phyloP scores from a whole-genome alignment of 2,797 vertebrate genomes.

The Triplophysa bombifrons region DNA sequence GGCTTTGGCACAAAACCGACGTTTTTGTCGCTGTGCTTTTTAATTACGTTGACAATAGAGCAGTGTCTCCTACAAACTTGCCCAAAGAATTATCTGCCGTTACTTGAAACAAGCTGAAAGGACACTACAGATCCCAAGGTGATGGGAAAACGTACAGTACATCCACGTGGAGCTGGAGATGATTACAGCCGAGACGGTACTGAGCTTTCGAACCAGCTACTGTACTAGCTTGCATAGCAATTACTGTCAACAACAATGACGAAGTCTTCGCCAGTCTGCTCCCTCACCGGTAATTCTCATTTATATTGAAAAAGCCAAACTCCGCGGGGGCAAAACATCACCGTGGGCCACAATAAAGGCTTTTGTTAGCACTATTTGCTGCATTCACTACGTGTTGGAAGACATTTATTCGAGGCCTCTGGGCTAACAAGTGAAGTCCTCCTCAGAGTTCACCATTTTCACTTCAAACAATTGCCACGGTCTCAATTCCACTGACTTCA shows the following conservation, averaged over 20 bases:
- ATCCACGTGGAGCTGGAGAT: conserved; percentile 37
- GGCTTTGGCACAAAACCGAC: neutral
- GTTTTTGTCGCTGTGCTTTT: neutral
- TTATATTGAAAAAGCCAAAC: conserved; percentile 29
- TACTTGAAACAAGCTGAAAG: conserved; percentile 38
- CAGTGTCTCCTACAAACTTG: conserved; percentile 5
- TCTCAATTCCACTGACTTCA: conserved; percentile 87
- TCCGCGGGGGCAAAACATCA: neutral
- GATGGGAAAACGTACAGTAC: neutral
- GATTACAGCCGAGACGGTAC: conserved; percentile 16
- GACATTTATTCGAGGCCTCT: conserved; percentile 69
- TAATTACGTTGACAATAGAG: conserved; percentile 28
- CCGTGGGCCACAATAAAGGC: conserved; percentile 33
- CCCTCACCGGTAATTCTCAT: conserved; percentile 29
- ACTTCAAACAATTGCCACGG: conserved; percentile 85
- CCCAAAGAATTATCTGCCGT: conserved; percentile 28
- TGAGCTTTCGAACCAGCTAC: conserved; percentile 21
- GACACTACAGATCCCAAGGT: conserved; percentile 28
- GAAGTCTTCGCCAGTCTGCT: neutral
- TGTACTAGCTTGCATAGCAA: conserved; percentile 6
- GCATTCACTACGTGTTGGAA: conserved; percentile 63
- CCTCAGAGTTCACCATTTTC: conserved; percentile 80
- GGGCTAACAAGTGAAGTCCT: conserved; percentile 72
- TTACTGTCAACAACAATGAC: conserved; percentile 40
- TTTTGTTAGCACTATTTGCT: conserved; percentile 18